Base-by-base conservation (phyloP, 2,888 invertebrate species). In the Drosophila limbata region DNA sequence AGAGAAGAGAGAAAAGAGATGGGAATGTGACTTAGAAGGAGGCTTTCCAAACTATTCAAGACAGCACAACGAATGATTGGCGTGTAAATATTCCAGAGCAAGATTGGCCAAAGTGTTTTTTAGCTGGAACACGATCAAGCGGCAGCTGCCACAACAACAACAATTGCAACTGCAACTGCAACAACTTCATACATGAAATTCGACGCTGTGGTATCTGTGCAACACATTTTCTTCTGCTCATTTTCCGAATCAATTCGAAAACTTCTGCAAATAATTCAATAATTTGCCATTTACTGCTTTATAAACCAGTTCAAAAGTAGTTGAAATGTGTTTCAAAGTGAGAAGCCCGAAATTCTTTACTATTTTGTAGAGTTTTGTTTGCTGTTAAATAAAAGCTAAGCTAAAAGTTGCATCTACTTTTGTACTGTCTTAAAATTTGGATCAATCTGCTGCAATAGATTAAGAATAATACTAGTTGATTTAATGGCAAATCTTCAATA, bases 1-100 rank as follows among this genome's bases (percentile, higher is more conserved):
- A 13, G 21, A 19, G 28, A 9, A 4, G n/a, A n/a, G 13, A 1
- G 11, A 28, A 28, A 11, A 4, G 17, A 11, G 11, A 53, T 17
- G 40, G 4, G 37, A 8, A 8, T 37, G 47, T 4, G 15, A 15
- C 28, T 47, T 47, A 11, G 52, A 39, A 39, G 39, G 39, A 52
- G 39, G 40, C 57, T 31, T 19, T 13, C 19, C 28, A 21, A 57
- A 42, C 25, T 33, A n/a, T 44, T 2, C 8, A 28, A 44, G n/a
- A 48, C 17, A 35, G 45, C 17, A 31, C n/a, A 37, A 6, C 19
- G 15, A 53, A 61, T 64, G 60, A 74, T 74, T 74, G 74, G 45
- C 61, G 69, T 73, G 64, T 61, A 69, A 65, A 73, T 69, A 61
- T 57, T 61, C 15, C 60, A 57, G 44, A 11, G 31, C 21, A 45